Evolutionary conservation across 1,140 invertebrate genomes (phyloP).

Genomic region (Trialeurodes vaporariorum): DNA sequence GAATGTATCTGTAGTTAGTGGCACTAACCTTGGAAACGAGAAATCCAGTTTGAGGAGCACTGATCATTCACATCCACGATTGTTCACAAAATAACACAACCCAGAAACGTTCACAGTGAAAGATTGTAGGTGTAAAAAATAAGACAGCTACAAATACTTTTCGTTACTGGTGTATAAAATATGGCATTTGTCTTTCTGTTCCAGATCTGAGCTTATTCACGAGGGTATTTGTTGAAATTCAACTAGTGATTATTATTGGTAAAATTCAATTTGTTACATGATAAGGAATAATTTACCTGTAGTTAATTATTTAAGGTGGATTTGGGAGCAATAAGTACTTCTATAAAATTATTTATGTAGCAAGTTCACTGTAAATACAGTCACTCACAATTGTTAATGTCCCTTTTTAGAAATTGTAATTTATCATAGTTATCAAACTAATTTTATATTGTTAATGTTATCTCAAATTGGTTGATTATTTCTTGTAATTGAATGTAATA

Average conservation of each 20-base stretch:
- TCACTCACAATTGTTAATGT: not conserved
- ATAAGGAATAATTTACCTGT: not conserved
- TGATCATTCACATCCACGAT: too few species aligned
- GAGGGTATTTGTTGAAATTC: not conserved
- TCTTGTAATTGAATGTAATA: not conserved
- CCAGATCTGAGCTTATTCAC: not conserved
- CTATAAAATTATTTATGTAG: not conserved
- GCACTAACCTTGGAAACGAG: not conserved
- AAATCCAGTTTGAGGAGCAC: too few species aligned
- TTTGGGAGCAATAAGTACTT: not conserved
- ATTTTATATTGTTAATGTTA: not conserved
- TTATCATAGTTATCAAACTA: not conserved
- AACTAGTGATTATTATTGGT: not conserved
- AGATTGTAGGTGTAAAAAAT: not conserved
- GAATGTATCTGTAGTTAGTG: not conserved
- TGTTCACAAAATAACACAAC: too few species aligned
- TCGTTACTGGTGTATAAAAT: not conserved
- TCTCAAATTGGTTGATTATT: not conserved
- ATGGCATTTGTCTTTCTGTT: not conserved
- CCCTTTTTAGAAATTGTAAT: not conserved
- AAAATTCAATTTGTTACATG: not conserved
- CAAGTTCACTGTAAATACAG: not conserved
- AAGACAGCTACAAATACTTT: not conserved
- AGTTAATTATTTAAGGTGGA: not conserved
- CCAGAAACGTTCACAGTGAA: not conserved